Evolutionary conservation across 2,888 invertebrate species (phyloP).

Genomic region (Drosophila subquinaria): DNA sequence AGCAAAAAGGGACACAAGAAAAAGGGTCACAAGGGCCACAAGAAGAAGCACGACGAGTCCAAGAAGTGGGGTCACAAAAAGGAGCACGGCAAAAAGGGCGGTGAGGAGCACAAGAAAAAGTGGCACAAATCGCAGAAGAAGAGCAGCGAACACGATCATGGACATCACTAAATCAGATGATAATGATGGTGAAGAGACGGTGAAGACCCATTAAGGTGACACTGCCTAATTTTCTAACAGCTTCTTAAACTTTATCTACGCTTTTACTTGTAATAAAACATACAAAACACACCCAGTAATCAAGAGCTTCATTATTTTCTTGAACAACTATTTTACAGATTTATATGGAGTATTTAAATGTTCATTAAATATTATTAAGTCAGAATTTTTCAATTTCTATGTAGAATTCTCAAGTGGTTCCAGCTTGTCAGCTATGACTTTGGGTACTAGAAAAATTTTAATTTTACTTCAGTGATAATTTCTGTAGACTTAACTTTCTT

Average conservation of each 20-base stretch:
- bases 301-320: neutral
- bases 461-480: too few species aligned
- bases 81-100: conserved; percentile 92
- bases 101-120: conserved; percentile 92
- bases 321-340: neutral
- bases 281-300: conserved; percentile 57
- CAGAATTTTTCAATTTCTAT: too few species aligned
- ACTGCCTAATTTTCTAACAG: neutral
- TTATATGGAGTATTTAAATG: too few species aligned
- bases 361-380: too few species aligned
- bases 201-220: neutral
- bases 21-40: conserved; percentile 92
- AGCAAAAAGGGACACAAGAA: conserved; percentile 93
- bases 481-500: too few species aligned
- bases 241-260: neutral
- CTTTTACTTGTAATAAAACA: conserved; percentile 41
- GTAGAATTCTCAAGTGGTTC: too few species aligned
- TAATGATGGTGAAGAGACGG: neutral
- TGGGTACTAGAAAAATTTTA: too few species aligned
- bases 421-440: too few species aligned
- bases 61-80: conserved; percentile 91
- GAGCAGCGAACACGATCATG: conserved; percentile 72
- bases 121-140: conserved; percentile 89
- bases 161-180: conserved; percentile 49
- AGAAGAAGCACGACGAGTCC: conserved; percentile 91